These are phyloP conservation scores for Papilio polytes DNA, from an alignment of 1,140 invertebrate genomes.

Conservation along the genomic window DNA sequence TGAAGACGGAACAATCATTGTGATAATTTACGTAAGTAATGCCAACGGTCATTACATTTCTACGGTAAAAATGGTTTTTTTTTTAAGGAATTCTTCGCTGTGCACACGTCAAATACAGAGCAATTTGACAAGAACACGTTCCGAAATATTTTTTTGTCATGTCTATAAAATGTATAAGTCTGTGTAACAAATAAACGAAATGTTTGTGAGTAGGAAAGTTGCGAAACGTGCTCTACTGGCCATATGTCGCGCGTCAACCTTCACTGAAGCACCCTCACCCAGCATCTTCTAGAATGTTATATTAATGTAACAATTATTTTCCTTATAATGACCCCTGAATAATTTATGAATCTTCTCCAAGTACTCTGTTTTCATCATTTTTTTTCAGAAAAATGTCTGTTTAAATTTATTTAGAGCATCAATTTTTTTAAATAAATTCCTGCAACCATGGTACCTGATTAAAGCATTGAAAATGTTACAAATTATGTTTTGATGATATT, in stretches of 20 bases:
- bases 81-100: too few relatives aligned
- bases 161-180: slow-evolving; percentile 41
- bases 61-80: too few relatives aligned
- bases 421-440: too few relatives aligned
- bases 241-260: slow-evolving; percentile 52
- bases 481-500: too few relatives aligned
- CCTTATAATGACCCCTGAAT: not conserved
- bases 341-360: not conserved
- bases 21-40: too few relatives aligned
- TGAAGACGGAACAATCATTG: too few relatives aligned
- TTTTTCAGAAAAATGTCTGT: too few relatives aligned
- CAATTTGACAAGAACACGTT: not conserved
- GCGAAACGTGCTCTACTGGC: slow-evolving; percentile 48
- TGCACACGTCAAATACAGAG: not conserved
- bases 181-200: slow-evolving; percentile 43
- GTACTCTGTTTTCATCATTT: too few relatives aligned
- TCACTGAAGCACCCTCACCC: slow-evolving; percentile 37
- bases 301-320: not conserved
- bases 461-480: too few relatives aligned
- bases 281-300: not conserved
- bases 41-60: too few relatives aligned
- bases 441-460: too few relatives aligned
- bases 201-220: slow-evolving; percentile 48
- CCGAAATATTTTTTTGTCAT: slow-evolving; percentile 4
- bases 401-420: too few relatives aligned